Base-by-base conservation (phyloP, 2,888 invertebrate genomes). In the Synergus gifuensis region DNA sequence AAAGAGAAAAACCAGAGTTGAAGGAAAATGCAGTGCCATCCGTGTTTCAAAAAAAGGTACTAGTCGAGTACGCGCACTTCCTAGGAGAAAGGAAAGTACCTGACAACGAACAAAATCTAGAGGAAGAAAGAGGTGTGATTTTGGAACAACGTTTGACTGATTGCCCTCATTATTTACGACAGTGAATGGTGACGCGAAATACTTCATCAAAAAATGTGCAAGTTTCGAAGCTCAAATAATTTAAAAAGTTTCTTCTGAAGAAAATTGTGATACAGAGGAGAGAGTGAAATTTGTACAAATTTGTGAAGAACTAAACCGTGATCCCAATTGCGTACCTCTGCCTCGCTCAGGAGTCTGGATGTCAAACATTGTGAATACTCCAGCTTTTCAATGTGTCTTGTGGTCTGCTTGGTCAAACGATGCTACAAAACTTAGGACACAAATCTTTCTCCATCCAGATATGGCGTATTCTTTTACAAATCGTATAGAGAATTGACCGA, bases 81-180 rank as follows among this genome's bases (percentile, higher is more conserved):
- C 18, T 58, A 18, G 58, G 58, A n/a, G 58, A 58, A 7, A 58
- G 7, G 58, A 58, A 58, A 8, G 18, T 58, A 18, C 8, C 8
- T 58, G 58, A 18, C 0, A 16, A 40, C 7, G 40, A 1, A 14
- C 5, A 64, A n/a, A 1, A 36, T 36, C 22, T 22, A 18, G 1
- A 22, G 3, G 12, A 62, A 11, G 12, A 11, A 22, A 36, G 16
- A 4, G n/a, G 8, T 64, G 5, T 4, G 8, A 36, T 36, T 64
- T 40, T 5, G 4, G 9, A 8, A 5, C 3, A 63, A 2, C 2
- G 4, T 18, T 60, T n/a, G 8, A 36, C 2, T 60, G 5, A 22
- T 0, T 22, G 1, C 1, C 1, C 0, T 1, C 1, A 22, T n/a
- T n/a, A n/a, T n/a, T n/a, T n/a, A n/a, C n/a, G 22, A 1, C 0